phyloP scores from a whole-genome alignment of 2,113 vertebrate species.

The Centropus unirufus region DNA sequence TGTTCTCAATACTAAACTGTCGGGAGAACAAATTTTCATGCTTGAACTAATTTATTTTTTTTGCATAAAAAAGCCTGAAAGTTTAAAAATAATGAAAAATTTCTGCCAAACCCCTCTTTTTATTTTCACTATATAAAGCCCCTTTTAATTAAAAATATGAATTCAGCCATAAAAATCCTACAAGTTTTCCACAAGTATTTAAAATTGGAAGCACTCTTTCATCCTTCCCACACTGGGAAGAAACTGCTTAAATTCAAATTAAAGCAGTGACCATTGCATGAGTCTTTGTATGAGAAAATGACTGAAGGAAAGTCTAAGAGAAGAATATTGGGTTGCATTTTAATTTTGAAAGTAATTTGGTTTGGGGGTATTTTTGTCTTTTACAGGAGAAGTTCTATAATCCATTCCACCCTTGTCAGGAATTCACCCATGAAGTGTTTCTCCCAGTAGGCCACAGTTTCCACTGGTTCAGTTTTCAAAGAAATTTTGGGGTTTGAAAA shows the following conservation, averaged over 20 bases:
- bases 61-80: background rate
- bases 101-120: background rate
- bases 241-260: background rate
- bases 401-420: background rate
- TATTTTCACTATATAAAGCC: background rate
- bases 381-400: background rate
- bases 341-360: background rate
- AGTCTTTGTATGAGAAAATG: background rate
- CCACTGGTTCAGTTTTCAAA: background rate
- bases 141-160: slow-evolving; percentile 25
- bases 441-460: background rate
- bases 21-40: background rate
- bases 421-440: background rate
- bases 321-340: background rate
- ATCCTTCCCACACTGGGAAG: background rate
- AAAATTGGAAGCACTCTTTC: slow-evolving; percentile 1
- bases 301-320: background rate
- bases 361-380: background rate
- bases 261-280: background rate
- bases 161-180: slow-evolving; percentile 4
- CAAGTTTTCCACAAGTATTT: slow-evolving; percentile 4
- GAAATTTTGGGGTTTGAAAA: background rate
- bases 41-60: background rate
- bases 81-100: background rate
- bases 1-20: background rate